Base-by-base conservation (phyloP, 1,140 invertebrate species). In the Drosophila pectinifera region DNA sequence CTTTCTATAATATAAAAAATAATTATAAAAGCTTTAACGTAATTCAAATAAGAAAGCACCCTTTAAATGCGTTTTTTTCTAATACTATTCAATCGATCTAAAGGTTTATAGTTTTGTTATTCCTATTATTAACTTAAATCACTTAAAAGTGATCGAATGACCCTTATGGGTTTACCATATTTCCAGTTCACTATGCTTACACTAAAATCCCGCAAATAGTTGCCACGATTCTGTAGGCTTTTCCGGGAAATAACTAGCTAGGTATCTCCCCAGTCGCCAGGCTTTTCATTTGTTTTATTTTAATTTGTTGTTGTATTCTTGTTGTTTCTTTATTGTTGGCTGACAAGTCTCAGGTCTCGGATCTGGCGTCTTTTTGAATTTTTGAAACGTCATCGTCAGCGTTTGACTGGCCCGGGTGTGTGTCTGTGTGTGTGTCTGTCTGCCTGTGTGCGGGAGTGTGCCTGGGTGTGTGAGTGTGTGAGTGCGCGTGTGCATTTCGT, bases 331-430 rank as follows among this genome's bases (percentile, higher is more conserved):
- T 46, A 36, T 76, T 76, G 73, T 76, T 76, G 73, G 62, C 62
- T 49, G 73, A 68, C 61, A 76, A 75, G 73, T 67, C 73, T 56
- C 70, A 36, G 49, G 56, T 79, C 68, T 69, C 59, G 68, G 61
- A 57, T 79, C 54, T 70, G 65, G 63, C 75, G 80, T 83, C 68
- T 75, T 77, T 78, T 73, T 48, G 14, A 46, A 13, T 67, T 86
- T 86, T 79, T 76, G 63, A 89, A 89, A 89, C 84, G 84, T 89
- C 84, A 89, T 69, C 65, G 69, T 84, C 84, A 88, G 76, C 84
- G 80, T 88, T 88, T 83, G 78, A 79, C 73, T 85, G 38, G 56
- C n/a, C 43, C n/a, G n/a, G n/a, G n/a, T 18, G 55, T 26, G 74
- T 68, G 38, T 56, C 24, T 39, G 41, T 70, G 67, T 70, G 34